phyloP scores from a whole-genome alignment of 2,797 vertebrate genomes.

The Acropternis orthonyx region DNA sequence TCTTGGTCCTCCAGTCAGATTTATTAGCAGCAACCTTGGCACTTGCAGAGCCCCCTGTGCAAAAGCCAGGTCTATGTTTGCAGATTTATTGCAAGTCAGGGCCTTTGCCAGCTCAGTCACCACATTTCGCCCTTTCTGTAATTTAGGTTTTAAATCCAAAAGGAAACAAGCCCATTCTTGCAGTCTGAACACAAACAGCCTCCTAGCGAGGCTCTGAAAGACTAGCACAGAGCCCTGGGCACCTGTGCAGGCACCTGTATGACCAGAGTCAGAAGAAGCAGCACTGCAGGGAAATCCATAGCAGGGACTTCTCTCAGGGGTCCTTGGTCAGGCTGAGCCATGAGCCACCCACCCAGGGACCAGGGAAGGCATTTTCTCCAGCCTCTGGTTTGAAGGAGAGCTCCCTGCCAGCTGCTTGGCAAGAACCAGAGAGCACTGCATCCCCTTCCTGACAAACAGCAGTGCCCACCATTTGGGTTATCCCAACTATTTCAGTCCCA shows the following conservation, averaged over 20 bases:
- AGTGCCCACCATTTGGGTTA: neutral
- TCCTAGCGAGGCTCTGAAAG: neutral
- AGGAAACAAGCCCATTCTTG: neutral
- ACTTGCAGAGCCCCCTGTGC: neutral
- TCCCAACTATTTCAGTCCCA: fast-evolving
- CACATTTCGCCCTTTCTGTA: neutral
- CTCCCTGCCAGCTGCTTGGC: neutral
- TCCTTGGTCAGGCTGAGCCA: neutral
- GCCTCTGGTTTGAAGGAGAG: neutral
- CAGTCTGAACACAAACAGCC: neutral
- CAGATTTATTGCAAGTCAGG: slow-evolving; percentile 29
- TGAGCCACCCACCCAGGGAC: neutral
- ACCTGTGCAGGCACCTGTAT: neutral
- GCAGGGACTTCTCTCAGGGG: neutral
- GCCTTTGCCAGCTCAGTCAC: neutral
- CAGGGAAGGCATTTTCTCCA: neutral
- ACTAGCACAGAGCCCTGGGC: neutral
- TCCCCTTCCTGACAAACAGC: neutral
- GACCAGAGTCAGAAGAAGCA: neutral
- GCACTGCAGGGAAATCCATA: neutral
- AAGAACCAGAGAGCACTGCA: neutral
- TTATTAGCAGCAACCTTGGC: slow-evolving; percentile 64
- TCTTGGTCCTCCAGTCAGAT: slow-evolving; percentile 20
- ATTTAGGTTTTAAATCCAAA: neutral
- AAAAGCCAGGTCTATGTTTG: neutral